Evolutionary conservation across 2,113 vertebrate species (phyloP).

Genomic region (Coptodon bakossiorum): DNA sequence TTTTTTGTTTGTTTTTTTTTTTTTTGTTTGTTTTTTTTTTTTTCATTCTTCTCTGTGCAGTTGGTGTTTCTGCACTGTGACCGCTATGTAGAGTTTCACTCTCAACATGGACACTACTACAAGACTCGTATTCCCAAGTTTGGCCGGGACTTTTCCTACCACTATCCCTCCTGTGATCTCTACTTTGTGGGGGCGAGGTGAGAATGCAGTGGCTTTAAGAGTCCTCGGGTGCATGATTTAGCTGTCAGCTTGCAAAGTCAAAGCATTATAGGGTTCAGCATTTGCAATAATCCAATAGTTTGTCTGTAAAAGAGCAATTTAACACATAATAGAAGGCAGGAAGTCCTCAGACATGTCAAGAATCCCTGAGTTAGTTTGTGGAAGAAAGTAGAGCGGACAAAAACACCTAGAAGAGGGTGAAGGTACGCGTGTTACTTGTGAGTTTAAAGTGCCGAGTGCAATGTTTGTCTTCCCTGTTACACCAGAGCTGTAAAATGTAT

Average conservation of each 20-base stretch:
- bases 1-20: background rate
- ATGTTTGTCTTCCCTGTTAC: background rate
- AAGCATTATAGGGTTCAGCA: background rate
- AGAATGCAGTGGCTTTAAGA: background rate
- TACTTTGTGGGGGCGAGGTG: conserved; percentile 95
- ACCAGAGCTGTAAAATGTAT: background rate
- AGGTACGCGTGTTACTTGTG: background rate
- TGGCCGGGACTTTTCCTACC: conserved; percentile 93
- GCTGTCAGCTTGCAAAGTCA: background rate
- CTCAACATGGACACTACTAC: conserved; percentile 92
- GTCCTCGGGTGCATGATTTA: background rate
- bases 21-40: background rate
- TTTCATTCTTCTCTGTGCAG: conserved; percentile 56
- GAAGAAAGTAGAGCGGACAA: background rate
- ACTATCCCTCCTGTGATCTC: conserved; percentile 93
- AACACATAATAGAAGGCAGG: background rate
- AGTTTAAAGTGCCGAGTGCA: background rate
- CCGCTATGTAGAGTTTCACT: conserved; percentile 92
- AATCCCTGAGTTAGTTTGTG: background rate
- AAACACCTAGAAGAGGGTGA: background rate
- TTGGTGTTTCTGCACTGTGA: conserved; percentile 87
- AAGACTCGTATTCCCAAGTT: conserved; percentile 96
- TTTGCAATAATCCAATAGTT: background rate
- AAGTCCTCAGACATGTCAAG: background rate
- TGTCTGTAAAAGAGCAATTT: background rate